Evolutionary conservation across 1,140 invertebrate genomes (phyloP), one percentile per base, ranked within the genome.

Genomic region (Venustaconcha ellipsiformis): DNA sequence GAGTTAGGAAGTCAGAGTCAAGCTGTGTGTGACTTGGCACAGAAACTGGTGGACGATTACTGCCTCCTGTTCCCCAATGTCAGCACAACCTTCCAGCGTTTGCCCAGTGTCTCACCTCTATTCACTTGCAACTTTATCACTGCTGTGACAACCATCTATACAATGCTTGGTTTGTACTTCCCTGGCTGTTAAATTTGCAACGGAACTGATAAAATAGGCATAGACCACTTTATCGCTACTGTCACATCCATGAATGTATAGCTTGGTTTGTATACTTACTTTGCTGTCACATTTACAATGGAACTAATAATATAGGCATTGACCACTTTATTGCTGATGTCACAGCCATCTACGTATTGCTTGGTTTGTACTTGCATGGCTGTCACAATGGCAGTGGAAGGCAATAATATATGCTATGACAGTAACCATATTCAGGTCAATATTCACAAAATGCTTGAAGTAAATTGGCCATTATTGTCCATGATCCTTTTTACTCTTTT

Each of bases 111-210:
- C n/a, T 87, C 85, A 48, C 82, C 87, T 17, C 72, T 88, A 18
- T 87, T 88, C 67, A 84, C 84, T 63, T 88, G 87, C 74, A 88
- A 88, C 71, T 84, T 88, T 67, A 83, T 87, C 64, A 84, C 87
- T 55, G 84, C 87, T 30, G 84, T 86, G 0, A 84, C 86, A 6
- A 82, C 83, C 37, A 78, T 86, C n/a, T 37, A 37, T 8, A 37
- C 37, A 37, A 37, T 37, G 37, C 37, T 37, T 37, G 37, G 37
- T 37, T 37, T 37, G 37, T 37, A 37, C 4, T 37, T 37, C 1
- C 37, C 37, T 37, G 8, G 4, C 0, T 37, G 37, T 37, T 2
- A 37, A 1, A 66, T 66, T n/a, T n/a, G 5, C n/a, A 66, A 8
- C 8, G 23, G 64, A 23, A n/a, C 17, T 17, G 18, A 17, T 26